Evolutionary conservation across 1,140 invertebrate species (phyloP).

Genomic region (Camponotus pennsylvanicus): DNA sequence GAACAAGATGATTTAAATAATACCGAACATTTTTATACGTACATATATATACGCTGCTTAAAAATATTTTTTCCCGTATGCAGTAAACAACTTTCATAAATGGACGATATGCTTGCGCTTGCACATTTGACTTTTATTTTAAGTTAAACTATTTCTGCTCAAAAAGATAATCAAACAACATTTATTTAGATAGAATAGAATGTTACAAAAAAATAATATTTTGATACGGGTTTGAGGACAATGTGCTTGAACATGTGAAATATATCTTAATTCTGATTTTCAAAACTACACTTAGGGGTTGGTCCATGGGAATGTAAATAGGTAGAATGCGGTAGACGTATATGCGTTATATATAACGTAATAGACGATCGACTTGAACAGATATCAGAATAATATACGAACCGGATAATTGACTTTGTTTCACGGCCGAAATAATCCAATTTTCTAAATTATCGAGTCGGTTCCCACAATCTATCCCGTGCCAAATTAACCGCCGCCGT

Average conservation of each 20-base stretch:
- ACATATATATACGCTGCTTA: not conserved
- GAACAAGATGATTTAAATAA: not conserved
- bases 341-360: not conserved
- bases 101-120: not conserved
- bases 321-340: not conserved
- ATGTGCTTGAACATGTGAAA: not conserved
- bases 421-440: constrained; percentile 38
- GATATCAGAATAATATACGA: constrained; percentile 35
- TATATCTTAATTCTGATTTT: not conserved
- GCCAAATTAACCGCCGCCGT: constrained; percentile 19
- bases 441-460: constrained; percentile 49
- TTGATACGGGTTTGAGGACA: not conserved
- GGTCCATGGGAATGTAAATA: not conserved
- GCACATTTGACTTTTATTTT: not conserved
- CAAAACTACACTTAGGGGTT: not conserved
- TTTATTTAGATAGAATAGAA: not conserved
- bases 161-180: not conserved
- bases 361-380: constrained; percentile 22
- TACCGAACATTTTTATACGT: not conserved
- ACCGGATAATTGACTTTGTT: constrained; percentile 40
- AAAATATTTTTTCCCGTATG: not conserved
- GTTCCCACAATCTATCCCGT: not conserved
- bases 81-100: not conserved
- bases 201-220: not conserved
- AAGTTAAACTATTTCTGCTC: not conserved